Percentiles rank a stretch among this genome's conserved stretches.
Conservation (phyloP, 2,888 invertebrate genomes). For the Piscicola geometra region DNA sequence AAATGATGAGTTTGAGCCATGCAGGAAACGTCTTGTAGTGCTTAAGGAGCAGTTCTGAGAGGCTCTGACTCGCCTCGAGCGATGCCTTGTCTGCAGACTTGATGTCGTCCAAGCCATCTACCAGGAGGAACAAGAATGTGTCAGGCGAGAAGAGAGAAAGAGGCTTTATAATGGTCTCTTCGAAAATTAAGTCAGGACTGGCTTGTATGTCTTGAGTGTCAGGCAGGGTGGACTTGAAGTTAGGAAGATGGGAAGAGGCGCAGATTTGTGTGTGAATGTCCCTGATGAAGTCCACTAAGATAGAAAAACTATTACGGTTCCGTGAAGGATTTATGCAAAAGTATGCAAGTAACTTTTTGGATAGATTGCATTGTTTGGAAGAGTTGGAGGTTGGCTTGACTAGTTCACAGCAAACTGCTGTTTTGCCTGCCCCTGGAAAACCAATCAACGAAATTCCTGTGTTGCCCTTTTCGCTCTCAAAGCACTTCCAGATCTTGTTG, state of each 20-base stretch:
- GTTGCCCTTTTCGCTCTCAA: slow-evolving; percentile 70
- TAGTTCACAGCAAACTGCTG: slow-evolving; percentile 58
- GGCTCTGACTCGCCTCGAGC: slow-evolving; percentile 50
- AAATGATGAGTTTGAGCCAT: slow-evolving; percentile 84
- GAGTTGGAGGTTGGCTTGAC: slow-evolving; percentile 68
- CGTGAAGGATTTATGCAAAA: slow-evolving; percentile 62
- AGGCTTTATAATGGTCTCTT: slow-evolving; percentile 79
- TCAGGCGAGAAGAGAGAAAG: slow-evolving; percentile 73
- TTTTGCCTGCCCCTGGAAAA: slow-evolving; percentile 90
- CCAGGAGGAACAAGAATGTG: slow-evolving; percentile 72
- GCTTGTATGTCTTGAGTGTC: slow-evolving; percentile 1
- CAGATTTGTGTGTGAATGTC: slow-evolving; percentile 65
- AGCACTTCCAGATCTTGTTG: slow-evolving; percentile 81
- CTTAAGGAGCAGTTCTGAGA: slow-evolving; percentile 71
- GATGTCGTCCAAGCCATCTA: slow-evolving; percentile 84
- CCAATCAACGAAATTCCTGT: slow-evolving; percentile 83
- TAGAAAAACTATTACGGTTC: neutral
- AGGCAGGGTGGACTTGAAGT: slow-evolving; percentile 5
- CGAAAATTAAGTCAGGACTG: slow-evolving; percentile 84
- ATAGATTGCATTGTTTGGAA: slow-evolving; percentile 60
- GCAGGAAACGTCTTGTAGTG: slow-evolving; percentile 86
- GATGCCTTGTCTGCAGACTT: slow-evolving; percentile 45
- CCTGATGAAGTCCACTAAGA: slow-evolving; percentile 71
- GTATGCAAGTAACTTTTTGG: slow-evolving; percentile 74
- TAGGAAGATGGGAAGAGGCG: slow-evolving; percentile 48